Evolutionary conservation across 2,888 invertebrate genomes (phyloP).

Genomic region (Yponomeuta sedellus): DNA sequence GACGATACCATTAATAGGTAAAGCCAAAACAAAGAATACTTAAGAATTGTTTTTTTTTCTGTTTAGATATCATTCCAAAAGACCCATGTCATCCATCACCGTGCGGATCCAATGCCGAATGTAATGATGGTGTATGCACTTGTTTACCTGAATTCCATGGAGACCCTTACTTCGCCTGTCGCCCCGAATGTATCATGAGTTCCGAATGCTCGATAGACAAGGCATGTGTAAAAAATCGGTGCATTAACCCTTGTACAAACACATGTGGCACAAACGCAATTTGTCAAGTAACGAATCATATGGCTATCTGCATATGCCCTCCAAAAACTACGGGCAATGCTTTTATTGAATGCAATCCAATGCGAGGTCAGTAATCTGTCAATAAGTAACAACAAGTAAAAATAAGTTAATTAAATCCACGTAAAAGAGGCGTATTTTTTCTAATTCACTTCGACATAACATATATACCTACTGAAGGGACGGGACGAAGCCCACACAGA

Average conservation of each 20-base stretch:
- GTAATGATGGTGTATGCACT: conserved; percentile 76
- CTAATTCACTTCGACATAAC: no score
- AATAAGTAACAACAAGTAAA: neutral
- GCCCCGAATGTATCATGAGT: conserved; percentile 85
- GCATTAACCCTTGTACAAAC: conserved; percentile 83
- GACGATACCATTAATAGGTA: neutral
- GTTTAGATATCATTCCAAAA: conserved; percentile 42
- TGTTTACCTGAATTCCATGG: conserved; percentile 79
- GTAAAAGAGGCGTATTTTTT: no score
- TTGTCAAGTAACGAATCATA: conserved; percentile 85
- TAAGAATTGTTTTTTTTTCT: neutral
- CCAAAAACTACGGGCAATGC: conserved; percentile 83
- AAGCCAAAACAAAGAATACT: neutral
- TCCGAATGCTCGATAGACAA: conserved; percentile 82
- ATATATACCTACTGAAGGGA: no score
- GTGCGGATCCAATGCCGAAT: conserved; percentile 79
- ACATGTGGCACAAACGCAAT: conserved; percentile 85
- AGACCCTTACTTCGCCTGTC: conserved; percentile 81
- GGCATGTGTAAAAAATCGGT: conserved; percentile 83
- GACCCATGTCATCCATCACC: conserved; percentile 81
- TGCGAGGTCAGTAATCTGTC: conserved; percentile 57
- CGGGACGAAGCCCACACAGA: no score
- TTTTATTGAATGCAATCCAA: conserved; percentile 78
- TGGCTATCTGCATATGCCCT: conserved; percentile 86
- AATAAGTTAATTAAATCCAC: neutral